phyloP scores from a whole-genome alignment of 1,140 invertebrate genomes.

The Laupala kohalensis region DNA sequence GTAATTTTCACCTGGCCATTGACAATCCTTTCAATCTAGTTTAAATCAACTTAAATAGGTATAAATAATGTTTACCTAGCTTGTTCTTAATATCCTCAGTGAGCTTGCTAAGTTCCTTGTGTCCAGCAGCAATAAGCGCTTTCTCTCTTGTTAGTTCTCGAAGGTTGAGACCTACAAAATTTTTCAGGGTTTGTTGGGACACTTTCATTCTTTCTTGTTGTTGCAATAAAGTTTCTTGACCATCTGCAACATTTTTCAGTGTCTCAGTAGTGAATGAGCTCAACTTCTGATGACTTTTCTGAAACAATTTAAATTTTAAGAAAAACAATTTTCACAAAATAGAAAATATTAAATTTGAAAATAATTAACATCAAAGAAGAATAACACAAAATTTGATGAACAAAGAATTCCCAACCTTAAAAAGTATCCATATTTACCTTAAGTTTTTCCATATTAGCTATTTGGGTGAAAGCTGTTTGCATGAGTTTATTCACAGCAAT shows the following conservation, averaged over 20 bases:
- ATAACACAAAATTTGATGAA: not conserved
- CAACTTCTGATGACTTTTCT: constrained; percentile 41
- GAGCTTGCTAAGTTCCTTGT: constrained; percentile 38
- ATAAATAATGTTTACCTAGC: too few species aligned
- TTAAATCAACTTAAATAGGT: too few species aligned
- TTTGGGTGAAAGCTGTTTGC: constrained; percentile 32
- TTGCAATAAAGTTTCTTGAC: constrained; percentile 35
- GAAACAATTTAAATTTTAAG: constrained; percentile 10
- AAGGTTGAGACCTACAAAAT: constrained; percentile 39
- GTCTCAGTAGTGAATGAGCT: constrained; percentile 35
- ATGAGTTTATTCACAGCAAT: constrained; percentile 52
- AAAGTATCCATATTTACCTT: not conserved
- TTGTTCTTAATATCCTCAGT: constrained; percentile 39
- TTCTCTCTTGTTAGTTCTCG: constrained; percentile 43
- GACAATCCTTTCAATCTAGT: too few species aligned
- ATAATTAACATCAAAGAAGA: too few species aligned
- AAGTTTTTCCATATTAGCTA: constrained; percentile 21
- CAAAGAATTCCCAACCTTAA: not conserved
- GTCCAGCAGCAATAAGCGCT: constrained; percentile 40
- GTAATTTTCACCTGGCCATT: too few species aligned
- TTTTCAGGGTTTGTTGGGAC: constrained; percentile 32
- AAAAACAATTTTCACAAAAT: not conserved
- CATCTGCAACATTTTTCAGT: constrained; percentile 32
- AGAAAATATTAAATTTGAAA: too few species aligned
- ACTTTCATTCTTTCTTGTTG: constrained; percentile 38